These are phyloP conservation scores for Taphrorychus bicolor DNA, from an alignment of 2,888 invertebrate genomes.

Conservation along the genomic window DNA sequence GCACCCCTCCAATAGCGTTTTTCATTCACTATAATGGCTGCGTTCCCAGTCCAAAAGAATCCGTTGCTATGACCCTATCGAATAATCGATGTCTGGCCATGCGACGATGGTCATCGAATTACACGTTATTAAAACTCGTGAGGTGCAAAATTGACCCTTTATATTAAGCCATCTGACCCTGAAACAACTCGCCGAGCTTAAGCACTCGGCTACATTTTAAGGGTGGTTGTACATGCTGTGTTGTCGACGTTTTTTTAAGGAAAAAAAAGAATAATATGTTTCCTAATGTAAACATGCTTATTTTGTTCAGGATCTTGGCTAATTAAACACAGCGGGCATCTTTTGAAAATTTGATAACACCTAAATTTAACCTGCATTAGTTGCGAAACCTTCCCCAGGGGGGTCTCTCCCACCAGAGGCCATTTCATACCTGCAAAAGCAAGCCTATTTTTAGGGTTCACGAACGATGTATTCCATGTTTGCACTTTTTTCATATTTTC, in stretches of 20 bases:
- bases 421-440: not conserved
- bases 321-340: too few relatives aligned
- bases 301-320: too few relatives aligned
- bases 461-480: constrained; percentile 6
- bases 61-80: not conserved
- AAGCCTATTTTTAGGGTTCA: not conserved
- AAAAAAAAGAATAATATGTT: not conserved
- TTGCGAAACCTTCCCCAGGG: not conserved
- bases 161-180: constrained; percentile 28
- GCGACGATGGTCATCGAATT: constrained; percentile 11
- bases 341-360: not conserved
- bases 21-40: too few relatives aligned
- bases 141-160: constrained; percentile 37
- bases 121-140: constrained; percentile 35
- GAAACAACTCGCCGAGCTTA: not conserved
- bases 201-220: not conserved
- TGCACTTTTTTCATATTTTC: constrained; percentile 20
- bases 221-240: not conserved
- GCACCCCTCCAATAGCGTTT: too few relatives aligned
- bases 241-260: not conserved
- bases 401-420: not conserved
- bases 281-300: too few relatives aligned
- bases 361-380: not conserved
- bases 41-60: not conserved
- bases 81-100: not conserved